Evolutionary conservation across 1,140 invertebrate species (phyloP).

Genomic region (Lethocerus indicus): DNA sequence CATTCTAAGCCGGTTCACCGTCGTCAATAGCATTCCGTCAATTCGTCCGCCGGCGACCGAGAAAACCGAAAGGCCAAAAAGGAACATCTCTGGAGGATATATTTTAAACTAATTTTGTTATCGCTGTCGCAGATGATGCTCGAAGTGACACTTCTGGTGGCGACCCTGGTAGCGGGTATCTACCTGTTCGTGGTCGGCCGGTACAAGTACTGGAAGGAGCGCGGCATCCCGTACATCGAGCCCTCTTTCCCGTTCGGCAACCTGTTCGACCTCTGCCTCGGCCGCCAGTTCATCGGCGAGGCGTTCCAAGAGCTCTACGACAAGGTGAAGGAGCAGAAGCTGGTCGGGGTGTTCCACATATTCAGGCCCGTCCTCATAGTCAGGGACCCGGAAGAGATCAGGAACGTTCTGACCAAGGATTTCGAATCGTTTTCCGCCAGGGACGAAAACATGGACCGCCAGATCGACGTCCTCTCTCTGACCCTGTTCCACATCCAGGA

Average conservation of each 20-base stretch:
- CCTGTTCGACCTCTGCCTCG: neutral
- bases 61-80: too few species aligned
- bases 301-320: constrained; percentile 1
- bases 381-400: constrained; percentile 10
- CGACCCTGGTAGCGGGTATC: too few species aligned
- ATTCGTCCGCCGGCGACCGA: too few species aligned
- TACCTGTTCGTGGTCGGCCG: too few species aligned
- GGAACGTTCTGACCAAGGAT: constrained; percentile 8
- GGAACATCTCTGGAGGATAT: too few species aligned
- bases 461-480: constrained; percentile 31
- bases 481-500: constrained; percentile 31
- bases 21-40: too few species aligned
- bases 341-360: constrained; percentile 18
- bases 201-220: constrained; percentile 25
- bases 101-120: too few species aligned
- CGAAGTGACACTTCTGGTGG: too few species aligned
- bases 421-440: constrained; percentile 5
- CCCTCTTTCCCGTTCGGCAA: constrained; percentile 4
- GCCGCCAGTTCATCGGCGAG: constrained; percentile 17
- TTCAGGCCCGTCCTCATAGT: constrained; percentile 11
- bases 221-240: constrained; percentile 19
- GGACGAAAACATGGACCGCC: constrained; percentile 33
- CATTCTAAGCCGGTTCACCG: too few species aligned
- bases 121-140: too few species aligned
- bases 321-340: neutral